phyloP scores from a whole-genome alignment of 2,113 vertebrate genomes.

The Paramisgurnus dabryanus region DNA sequence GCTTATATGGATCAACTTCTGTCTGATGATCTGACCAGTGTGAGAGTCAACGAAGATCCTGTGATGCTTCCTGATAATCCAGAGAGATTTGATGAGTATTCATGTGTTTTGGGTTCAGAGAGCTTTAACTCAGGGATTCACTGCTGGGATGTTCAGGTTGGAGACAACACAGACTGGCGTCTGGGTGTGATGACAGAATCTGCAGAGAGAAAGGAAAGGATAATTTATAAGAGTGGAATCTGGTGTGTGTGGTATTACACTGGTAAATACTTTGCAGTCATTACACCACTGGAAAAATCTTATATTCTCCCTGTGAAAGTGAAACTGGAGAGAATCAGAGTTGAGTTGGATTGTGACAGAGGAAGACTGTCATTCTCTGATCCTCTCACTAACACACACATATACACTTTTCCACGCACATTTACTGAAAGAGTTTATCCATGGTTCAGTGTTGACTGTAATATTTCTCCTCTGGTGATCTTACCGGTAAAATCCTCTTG shows the following conservation, averaged over 20 bases:
- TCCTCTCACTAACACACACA: slow-evolving; percentile 22
- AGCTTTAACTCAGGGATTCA: slow-evolving; percentile 32
- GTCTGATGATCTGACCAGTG: slow-evolving; percentile 47
- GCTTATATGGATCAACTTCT: slow-evolving; percentile 26
- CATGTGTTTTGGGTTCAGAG: slow-evolving; percentile 14
- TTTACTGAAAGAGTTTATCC: slow-evolving; percentile 45
- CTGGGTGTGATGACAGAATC: slow-evolving; percentile 41
- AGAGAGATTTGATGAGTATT: slow-evolving; percentile 8
- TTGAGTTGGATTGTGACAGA: slow-evolving; percentile 31
- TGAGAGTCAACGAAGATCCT: not conserved
- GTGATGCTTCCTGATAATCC: slow-evolving; percentile 23
- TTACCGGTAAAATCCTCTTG: not conserved
- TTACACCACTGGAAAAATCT: not conserved
- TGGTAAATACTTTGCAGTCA: not conserved
- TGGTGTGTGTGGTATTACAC: slow-evolving; percentile 20
- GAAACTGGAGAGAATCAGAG: slow-evolving; percentile 29
- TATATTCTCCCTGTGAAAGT: not conserved
- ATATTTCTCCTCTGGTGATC: not conserved
- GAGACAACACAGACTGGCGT: slow-evolving; percentile 1
- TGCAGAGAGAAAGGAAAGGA: slow-evolving; percentile 1
- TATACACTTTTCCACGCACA: slow-evolving; percentile 39
- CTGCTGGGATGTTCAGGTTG: slow-evolving; percentile 44
- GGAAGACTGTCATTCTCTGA: slow-evolving; percentile 44
- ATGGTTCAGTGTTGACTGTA: not conserved
- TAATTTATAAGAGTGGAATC: not conserved